phyloP scores from a whole-genome alignment of 2,113 vertebrate species.

The Anguilla japonica region DNA sequence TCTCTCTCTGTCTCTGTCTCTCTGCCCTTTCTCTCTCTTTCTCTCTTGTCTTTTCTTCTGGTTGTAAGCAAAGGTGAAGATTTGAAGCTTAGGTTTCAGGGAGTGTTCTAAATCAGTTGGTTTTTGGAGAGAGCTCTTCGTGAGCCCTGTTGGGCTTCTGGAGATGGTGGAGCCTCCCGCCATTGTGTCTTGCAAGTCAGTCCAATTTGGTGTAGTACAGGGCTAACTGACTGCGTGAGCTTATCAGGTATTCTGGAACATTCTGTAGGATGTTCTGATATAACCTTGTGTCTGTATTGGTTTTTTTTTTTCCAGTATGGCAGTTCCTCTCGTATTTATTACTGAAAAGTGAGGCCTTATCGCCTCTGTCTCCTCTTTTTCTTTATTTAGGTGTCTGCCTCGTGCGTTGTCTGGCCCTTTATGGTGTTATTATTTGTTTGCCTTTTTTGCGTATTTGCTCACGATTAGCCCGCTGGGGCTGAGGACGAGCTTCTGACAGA shows the following conservation, averaged over 20 bases:
- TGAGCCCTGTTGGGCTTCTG: neutral
- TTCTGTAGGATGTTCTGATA: neutral
- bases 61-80: neutral
- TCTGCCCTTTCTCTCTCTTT: neutral
- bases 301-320: neutral
- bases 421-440: constrained; percentile 7
- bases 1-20: neutral
- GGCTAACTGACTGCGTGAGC: neutral
- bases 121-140: neutral
- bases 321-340: too few species aligned
- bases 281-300: neutral
- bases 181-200: neutral
- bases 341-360: neutral
- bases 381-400: neutral
- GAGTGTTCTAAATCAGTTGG: neutral
- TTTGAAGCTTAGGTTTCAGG: neutral
- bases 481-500: neutral
- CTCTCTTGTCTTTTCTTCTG: neutral
- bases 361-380: neutral
- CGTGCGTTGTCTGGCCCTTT: neutral
- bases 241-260: neutral
- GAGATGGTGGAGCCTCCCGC: neutral
- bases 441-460: neutral
- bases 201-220: neutral
- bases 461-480: neutral